These are phyloP conservation scores for Cinclus mexicanus DNA, from an alignment of 2,113 vertebrate genomes.

Conservation along the genomic window DNA sequence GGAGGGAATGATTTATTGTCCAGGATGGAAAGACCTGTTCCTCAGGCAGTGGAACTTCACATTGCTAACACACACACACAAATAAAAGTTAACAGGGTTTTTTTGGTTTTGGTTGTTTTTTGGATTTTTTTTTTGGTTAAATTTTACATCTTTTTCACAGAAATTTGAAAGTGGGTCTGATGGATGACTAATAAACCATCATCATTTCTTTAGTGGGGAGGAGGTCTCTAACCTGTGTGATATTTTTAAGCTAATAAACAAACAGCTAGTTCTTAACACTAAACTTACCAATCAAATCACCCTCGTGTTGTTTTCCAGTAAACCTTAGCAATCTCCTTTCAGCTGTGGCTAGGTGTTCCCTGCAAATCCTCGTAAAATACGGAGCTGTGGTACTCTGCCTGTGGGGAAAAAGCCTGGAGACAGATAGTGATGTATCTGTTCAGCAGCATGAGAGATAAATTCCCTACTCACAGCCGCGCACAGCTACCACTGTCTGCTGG, in stretches of 20 bases:
- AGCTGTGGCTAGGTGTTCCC: not conserved
- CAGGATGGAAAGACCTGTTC: not conserved
- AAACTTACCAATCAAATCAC: not conserved
- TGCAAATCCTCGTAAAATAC: not conserved
- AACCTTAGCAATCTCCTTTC: not conserved
- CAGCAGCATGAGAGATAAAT: not conserved
- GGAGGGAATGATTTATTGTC: not conserved
- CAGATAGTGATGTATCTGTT: not conserved
- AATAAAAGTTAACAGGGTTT: not conserved
- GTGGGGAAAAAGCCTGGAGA: not conserved
- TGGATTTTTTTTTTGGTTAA: not conserved
- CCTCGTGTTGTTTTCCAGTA: not conserved
- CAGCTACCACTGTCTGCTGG: not conserved
- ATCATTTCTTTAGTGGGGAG: not conserved
- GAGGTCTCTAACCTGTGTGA: not conserved
- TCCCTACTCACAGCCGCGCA: not conserved
- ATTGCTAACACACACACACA: not conserved
- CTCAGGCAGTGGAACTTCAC: not conserved
- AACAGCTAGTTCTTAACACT: not conserved
- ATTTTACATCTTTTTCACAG: not conserved
- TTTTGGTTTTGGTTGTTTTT: not conserved
- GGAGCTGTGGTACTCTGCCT: not conserved
- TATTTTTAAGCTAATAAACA: not conserved
- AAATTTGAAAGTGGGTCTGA: not conserved
- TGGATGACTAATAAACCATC: not conserved